Evolutionary conservation across 2,888 invertebrate genomes (phyloP).

Genomic region (Agrilus mali): DNA sequence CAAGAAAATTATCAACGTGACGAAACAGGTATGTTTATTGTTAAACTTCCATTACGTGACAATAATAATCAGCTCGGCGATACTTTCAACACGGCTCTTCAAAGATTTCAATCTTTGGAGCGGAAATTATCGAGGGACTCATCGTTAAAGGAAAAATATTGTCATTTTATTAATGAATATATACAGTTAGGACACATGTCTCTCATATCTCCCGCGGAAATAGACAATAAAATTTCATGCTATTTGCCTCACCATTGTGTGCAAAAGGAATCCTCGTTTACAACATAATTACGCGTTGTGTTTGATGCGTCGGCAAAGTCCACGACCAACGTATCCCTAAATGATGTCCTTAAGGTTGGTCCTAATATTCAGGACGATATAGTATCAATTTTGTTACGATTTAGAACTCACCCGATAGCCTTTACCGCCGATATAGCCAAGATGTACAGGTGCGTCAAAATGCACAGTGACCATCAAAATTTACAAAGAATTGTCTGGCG

Average conservation of each 20-base stretch:
- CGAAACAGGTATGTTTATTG: no score
- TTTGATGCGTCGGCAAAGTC: constrained; percentile 1
- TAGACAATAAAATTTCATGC: not conserved
- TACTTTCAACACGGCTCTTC: not conserved
- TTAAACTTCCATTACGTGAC: no score
- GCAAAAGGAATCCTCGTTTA: not conserved
- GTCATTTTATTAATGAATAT: constrained; percentile 1
- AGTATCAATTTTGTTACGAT: not conserved
- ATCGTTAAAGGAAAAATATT: not conserved
- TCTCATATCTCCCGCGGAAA: not conserved
- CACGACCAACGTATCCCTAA: not conserved
- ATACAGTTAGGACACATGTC: not conserved
- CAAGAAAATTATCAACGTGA: no score
- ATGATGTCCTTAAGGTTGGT: not conserved
- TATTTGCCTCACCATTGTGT: not conserved
- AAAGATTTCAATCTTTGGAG: no score
- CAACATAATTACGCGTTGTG: constrained; percentile 1
- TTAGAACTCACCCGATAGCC: not conserved
- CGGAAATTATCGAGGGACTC: no score
- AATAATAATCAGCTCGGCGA: no score
- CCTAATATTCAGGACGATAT: constrained; percentile 1
- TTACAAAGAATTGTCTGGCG: no score
- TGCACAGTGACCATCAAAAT: no score
- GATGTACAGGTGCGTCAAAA: no score
- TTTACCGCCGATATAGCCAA: not conserved